Evolutionary conservation across 2,797 vertebrate genomes (phyloP), one percentile per base, ranked within the genome.

Genomic region (Hoplostethus atlanticus): DNA sequence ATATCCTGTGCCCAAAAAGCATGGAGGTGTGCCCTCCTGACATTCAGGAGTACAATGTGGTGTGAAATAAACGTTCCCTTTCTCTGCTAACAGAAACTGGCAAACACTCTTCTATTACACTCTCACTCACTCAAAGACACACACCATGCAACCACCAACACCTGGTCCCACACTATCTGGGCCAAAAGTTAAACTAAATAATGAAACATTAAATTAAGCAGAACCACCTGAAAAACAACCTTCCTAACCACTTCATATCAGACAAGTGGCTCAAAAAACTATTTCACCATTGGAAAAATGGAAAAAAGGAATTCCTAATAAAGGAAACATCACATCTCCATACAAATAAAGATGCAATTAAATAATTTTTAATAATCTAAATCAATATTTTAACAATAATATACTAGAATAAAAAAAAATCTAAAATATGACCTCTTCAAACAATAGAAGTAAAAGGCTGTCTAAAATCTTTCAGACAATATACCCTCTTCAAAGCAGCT

Each of bases 1-100:
- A 68, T 66, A 67, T 74, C 73, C 48, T 73, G 89, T 87, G 83
- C 79, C 84, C 64, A 68, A 73, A 84, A 88, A 88, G 86, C 76
- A 83, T 79, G 81, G 79, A 87, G 76, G 77, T 66, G 71, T 60
- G 69, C 34, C 75, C 76, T 81, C 74, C 77, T 72, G 82, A 89
- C 90, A 90, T 87, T 87, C 84, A 90, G 86, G 80, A 89, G 87
- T 84, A 87, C 74, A 81, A 85, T 58, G 60, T 61, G 64, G 42
- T 87, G 85, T 84, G 82, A 90, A 92, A 87, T 87, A 80, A 81
- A 83, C 51, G 17, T 66, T 71, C 71, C 4, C 81, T 85, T 84
- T 79, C 60, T 78, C 73, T 61, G 58, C 74, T 44, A 71, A 85
- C 68, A 81, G 61, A 89, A 79, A 83, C 66, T 60, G 66, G 31